phyloP scores from a whole-genome alignment of 2,888 invertebrate genomes.

The Acleris literana region DNA sequence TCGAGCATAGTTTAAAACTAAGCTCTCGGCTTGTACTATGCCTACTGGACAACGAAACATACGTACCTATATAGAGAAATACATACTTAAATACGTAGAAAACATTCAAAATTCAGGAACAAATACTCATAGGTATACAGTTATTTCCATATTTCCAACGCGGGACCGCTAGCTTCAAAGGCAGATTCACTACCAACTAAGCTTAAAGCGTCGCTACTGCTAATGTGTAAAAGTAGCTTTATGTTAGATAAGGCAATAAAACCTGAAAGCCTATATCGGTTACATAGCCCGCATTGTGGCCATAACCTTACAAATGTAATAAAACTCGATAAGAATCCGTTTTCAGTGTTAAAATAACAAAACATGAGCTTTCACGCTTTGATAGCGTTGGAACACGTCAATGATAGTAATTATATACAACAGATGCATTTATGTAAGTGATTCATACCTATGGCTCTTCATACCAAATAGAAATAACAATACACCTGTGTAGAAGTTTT shows the following conservation, averaged over 20 bases:
- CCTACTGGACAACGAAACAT: too few relatives aligned
- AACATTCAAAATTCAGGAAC: too few relatives aligned
- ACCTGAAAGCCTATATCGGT: not conserved
- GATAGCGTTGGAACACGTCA: conserved; percentile 10
- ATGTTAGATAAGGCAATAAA: not conserved
- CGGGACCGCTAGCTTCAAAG: too few relatives aligned
- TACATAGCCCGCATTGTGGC: conserved; percentile 8
- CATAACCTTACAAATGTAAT: conserved; percentile 21
- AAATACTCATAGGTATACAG: too few relatives aligned
- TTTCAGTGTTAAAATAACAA: conserved; percentile 25
- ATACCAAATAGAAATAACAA: not conserved
- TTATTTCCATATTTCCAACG: too few relatives aligned
- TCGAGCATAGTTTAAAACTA: too few relatives aligned
- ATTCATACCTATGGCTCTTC: not conserved
- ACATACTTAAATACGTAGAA: too few relatives aligned
- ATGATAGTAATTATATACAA: not conserved
- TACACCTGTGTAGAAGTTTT: too few relatives aligned
- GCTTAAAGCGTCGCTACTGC: too few relatives aligned
- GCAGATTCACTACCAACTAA: too few relatives aligned
- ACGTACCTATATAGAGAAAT: too few relatives aligned
- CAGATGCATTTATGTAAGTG: not conserved
- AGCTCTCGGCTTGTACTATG: too few relatives aligned
- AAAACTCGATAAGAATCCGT: conserved; percentile 25
- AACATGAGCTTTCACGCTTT: conserved; percentile 8
- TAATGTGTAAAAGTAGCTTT: not conserved